Evolutionary conservation across 2,888 invertebrate genomes (phyloP).

Genomic region (Perizoma flavofasciatum): DNA sequence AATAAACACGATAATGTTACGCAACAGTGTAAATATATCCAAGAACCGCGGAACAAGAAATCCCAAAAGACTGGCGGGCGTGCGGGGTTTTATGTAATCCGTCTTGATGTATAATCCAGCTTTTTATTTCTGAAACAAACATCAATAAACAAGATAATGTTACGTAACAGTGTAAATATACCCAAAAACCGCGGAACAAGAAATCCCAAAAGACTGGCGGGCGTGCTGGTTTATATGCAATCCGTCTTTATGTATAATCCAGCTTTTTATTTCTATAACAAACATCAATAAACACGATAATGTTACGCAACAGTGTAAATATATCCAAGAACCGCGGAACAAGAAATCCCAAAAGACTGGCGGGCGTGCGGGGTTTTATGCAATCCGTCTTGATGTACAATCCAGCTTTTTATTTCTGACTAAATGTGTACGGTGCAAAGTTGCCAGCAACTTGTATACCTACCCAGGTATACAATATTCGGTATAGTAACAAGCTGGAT

Average conservation of each 20-base stretch:
- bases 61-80: too few species aligned
- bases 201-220: conserved; percentile 68
- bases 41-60: too few species aligned
- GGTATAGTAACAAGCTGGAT: too few species aligned
- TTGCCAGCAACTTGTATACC: too few species aligned
- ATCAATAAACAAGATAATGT: conserved; percentile 11
- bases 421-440: conserved; percentile 12
- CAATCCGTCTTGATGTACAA: conserved; percentile 62
- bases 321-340: conserved; percentile 49
- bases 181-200: conserved; percentile 52
- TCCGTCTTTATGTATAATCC: conserved; percentile 58
- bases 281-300: too few species aligned
- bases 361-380: conserved; percentile 64
- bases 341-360: conserved; percentile 67
- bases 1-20: too few species aligned
- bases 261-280: conserved; percentile 62
- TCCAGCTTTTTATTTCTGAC: conserved; percentile 60
- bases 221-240: conserved; percentile 68
- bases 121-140: too few species aligned
- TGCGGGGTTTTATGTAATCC: too few species aligned
- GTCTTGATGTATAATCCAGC: too few species aligned
- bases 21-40: too few species aligned
- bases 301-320: conserved; percentile 45
- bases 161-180: conserved; percentile 45
- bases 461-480: too few species aligned